These are phyloP conservation scores for Rhodophaea formosa DNA, from an alignment of 2,888 invertebrate genomes.

Conservation along the genomic window DNA sequence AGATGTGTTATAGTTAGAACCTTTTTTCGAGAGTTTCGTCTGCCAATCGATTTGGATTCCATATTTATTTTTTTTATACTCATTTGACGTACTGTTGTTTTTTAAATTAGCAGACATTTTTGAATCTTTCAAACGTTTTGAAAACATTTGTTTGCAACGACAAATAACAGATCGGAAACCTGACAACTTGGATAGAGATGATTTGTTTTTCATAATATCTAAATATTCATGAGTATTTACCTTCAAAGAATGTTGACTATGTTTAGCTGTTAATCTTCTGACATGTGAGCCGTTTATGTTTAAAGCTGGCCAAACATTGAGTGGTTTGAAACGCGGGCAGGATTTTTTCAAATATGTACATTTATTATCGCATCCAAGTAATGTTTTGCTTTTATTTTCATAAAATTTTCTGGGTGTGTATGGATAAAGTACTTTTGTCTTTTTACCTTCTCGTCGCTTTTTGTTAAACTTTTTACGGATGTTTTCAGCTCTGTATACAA, in stretches of 20 bases:
- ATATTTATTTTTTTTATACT: neutral
- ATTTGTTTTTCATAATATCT: neutral
- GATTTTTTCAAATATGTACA: neutral
- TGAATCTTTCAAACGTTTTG: neutral
- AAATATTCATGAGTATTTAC: too few species aligned
- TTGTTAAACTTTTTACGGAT: neutral
- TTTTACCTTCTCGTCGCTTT: constrained; percentile 6
- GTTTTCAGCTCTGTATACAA: neutral
- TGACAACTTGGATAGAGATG: neutral
- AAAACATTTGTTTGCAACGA: neutral
- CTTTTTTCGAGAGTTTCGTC: neutral
- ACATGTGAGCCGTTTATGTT: neutral
- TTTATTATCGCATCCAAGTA: constrained; percentile 22
- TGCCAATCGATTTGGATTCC: neutral
- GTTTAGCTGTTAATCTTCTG: constrained; percentile 1
- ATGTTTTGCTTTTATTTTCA: constrained; percentile 35
- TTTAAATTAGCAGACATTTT: neutral
- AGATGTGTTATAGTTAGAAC: neutral
- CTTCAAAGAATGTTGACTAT: neutral
- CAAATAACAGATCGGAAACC: neutral
- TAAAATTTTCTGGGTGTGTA: constrained; percentile 42
- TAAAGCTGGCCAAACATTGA: neutral
- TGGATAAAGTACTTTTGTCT: constrained; percentile 42
- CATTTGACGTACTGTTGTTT: neutral
- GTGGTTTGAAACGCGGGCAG: neutral